Conservation (phyloP, 2,113 vertebrate genomes). For the Sapayoa aenigma region DNA sequence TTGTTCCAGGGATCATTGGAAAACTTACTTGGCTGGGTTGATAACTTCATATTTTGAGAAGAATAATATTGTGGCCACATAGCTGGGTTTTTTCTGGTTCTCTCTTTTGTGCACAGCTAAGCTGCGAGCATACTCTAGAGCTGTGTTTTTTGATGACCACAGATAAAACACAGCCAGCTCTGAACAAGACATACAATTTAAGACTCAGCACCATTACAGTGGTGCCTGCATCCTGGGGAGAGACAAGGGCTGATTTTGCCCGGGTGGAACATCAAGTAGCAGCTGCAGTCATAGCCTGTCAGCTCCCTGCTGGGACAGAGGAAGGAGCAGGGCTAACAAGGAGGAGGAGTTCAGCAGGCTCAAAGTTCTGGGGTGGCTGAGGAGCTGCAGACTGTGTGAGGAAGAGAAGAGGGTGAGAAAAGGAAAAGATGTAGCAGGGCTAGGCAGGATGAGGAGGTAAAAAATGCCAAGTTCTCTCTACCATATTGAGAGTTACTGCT, state of each 20-base stretch:
- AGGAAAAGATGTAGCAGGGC: neutral
- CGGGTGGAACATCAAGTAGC: neutral
- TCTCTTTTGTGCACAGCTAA: neutral
- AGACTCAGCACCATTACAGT: neutral
- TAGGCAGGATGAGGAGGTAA: neutral
- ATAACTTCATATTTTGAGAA: neutral
- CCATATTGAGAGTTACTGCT: neutral
- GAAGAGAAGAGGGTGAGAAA: neutral
- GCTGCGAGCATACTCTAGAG: accelerated
- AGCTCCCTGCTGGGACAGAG: neutral
- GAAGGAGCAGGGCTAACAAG: neutral
- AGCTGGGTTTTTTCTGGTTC: accelerated
- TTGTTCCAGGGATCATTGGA: neutral
- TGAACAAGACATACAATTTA: neutral
- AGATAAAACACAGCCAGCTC: neutral
- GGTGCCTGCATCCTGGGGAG: neutral
- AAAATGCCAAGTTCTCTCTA: neutral
- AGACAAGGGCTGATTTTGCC: neutral
- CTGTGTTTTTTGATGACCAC: neutral
- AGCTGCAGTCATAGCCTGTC: neutral
- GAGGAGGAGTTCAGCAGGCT: neutral
- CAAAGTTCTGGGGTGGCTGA: neutral
- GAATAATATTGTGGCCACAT: neutral
- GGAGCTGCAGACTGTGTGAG: neutral
- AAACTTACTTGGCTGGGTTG: neutral